A percentile compares a stretch with the other conserved stretches of the same genome.
phyloP scores from a whole-genome alignment of 2,888 invertebrate genomes.

The Conomelus anceps region DNA sequence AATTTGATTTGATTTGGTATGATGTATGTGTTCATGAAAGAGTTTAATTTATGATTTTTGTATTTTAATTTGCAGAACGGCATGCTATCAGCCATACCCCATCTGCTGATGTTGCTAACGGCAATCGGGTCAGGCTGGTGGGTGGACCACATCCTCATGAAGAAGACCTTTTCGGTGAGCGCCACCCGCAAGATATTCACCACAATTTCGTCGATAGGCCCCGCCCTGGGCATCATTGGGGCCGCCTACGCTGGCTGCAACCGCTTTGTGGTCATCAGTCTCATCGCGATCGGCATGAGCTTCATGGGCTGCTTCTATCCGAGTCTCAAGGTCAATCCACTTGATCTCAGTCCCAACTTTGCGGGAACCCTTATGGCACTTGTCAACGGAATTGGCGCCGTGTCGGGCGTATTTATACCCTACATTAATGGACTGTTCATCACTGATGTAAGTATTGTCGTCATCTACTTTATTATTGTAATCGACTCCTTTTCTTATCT shows the following conservation, averaged over 20 bases:
- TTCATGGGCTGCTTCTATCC: conserved; percentile 62
- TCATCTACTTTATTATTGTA: no score
- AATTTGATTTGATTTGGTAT: no score
- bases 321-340: conserved; percentile 54
- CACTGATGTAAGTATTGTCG: neutral
- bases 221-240: conserved; percentile 57
- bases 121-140: conserved; percentile 56
- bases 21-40: no score
- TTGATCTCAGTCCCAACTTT: conserved; percentile 58
- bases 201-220: conserved; percentile 54
- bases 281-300: conserved; percentile 59
- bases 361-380: conserved; percentile 57
- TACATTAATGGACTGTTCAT: conserved; percentile 40
- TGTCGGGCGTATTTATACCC: conserved; percentile 54
- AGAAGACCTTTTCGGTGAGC: conserved; percentile 40
- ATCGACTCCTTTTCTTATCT: no score
- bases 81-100: conserved; percentile 54
- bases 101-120: conserved; percentile 57
- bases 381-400: conserved; percentile 53
- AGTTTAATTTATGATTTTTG: neutral
- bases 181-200: conserved; percentile 45
- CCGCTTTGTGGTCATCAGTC: conserved; percentile 50
- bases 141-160: conserved; percentile 54
- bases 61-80: conserved; percentile 46
- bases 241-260: conserved; percentile 62